Percentiles rank a stretch among this genome's conserved stretches.
Conservation (phyloP, 2,888 invertebrate genomes). For the Saturnia pavonia region DNA sequence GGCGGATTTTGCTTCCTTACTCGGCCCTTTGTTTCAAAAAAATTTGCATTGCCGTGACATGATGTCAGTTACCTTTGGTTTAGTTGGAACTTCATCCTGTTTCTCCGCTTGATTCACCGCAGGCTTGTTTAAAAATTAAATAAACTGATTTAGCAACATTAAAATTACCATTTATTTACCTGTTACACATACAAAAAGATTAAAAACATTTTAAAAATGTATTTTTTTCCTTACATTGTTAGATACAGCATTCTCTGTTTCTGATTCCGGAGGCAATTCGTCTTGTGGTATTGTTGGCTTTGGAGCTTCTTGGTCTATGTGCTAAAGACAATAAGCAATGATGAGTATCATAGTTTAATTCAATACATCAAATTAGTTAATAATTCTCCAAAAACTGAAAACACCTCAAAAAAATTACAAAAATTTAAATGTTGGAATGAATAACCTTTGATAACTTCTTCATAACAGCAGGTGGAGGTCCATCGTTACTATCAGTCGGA, state of each 20-base stretch:
- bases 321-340: conserved; percentile 39
- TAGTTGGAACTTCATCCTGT: conserved; percentile 35
- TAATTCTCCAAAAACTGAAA: not conserved
- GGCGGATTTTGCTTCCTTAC: no score
- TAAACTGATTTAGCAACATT: conserved; percentile 19
- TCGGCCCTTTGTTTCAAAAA: no score
- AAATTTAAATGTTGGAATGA: not conserved
- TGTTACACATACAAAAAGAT: not conserved
- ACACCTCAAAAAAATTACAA: not conserved
- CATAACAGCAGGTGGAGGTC: conserved; percentile 70
- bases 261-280: conserved; percentile 27
- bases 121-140: conserved; percentile 47
- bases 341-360: not conserved
- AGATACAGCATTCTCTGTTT: conserved; percentile 30
- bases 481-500: conserved; percentile 84
- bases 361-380: not conserved
- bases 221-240: conserved; percentile 32
- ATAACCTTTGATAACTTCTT: conserved; percentile 67
- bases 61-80: conserved; percentile 46
- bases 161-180: not conserved
- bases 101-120: conserved; percentile 38
- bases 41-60: not conserved
- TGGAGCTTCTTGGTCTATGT: conserved; percentile 48
- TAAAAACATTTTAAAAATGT: not conserved
- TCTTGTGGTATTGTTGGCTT: conserved; percentile 27